phyloP scores from a whole-genome alignment of 2,113 vertebrate species.

The Pycnonotus jocosus region DNA sequence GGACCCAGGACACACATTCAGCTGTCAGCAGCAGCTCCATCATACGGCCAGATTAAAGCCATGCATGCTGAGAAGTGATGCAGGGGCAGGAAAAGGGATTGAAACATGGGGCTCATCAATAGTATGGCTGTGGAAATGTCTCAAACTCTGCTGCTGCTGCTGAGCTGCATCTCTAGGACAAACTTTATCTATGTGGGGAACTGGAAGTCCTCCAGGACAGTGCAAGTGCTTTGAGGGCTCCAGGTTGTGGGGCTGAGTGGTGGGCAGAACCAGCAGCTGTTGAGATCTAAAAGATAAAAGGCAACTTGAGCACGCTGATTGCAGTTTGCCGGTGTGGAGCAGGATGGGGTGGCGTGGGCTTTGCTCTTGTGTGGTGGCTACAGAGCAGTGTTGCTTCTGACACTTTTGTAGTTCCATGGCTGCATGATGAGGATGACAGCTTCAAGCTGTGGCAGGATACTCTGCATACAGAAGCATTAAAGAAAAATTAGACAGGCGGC shows the following conservation, averaged over 20 bases:
- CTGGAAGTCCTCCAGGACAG: not conserved
- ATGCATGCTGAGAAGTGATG: not conserved
- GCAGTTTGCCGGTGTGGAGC: rapidly evolving
- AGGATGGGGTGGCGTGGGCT: rapidly evolving
- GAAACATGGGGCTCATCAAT: not conserved
- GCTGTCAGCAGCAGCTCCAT: not conserved
- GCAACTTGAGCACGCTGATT: rapidly evolving
- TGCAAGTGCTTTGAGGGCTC: not conserved
- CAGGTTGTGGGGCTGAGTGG: not conserved
- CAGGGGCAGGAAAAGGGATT: not conserved
- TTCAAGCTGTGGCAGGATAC: not conserved
- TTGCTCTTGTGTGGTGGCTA: rapidly evolving
- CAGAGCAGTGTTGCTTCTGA: rapidly evolving
- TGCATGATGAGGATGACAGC: not conserved
- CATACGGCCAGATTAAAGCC: not conserved
- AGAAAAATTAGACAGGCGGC: not conserved
- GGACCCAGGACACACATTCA: not conserved
- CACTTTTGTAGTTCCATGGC: not conserved
- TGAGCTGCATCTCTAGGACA: not conserved
- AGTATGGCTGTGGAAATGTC: not conserved
- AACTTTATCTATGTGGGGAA: not conserved
- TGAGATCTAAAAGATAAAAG: not conserved
- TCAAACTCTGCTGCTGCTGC: not conserved
- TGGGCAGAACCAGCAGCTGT: not conserved
- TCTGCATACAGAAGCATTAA: not conserved